Conservation (phyloP, 1,140 invertebrate species). For the Zaprionus tsacasi region DNA sequence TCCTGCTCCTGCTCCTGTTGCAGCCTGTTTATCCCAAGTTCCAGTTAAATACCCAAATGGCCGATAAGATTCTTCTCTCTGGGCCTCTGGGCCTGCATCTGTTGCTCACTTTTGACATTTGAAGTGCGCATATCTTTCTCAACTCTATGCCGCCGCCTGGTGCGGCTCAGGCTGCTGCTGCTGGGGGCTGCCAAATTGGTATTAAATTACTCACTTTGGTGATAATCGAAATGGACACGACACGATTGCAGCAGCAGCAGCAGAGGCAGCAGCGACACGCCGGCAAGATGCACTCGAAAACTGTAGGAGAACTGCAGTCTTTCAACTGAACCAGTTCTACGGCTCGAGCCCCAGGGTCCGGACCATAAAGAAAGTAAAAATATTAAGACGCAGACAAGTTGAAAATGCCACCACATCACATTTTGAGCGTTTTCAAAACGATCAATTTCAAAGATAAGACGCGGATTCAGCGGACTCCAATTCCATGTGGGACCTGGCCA, state of each 20-base stretch:
- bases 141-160: slow-evolving; percentile 65
- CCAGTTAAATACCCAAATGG: slow-evolving; percentile 73
- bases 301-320: neutral
- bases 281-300: slow-evolving; percentile 9
- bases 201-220: slow-evolving; percentile 83
- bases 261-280: slow-evolving; percentile 9
- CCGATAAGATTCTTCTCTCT: slow-evolving; percentile 74
- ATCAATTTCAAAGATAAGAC: slow-evolving; percentile 81
- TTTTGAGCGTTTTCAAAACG: slow-evolving; percentile 83
- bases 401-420: slow-evolving; percentile 84
- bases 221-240: slow-evolving; percentile 83
- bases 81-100: slow-evolving; percentile 40
- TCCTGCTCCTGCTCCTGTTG: neutral
- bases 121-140: slow-evolving; percentile 78
- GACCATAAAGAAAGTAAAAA: slow-evolving; percentile 80
- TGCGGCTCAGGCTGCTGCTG: neutral
- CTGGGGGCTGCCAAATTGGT: slow-evolving; percentile 73
- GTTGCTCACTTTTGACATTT: slow-evolving; percentile 81
- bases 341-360: slow-evolving; percentile 11
- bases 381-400: slow-evolving; percentile 84
- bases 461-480: neutral
- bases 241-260: slow-evolving; percentile 73
- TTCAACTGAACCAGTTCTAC: slow-evolving; percentile 68
- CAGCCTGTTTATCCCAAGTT: slow-evolving; percentile 52
- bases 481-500: neutral